Base-by-base conservation (phyloP, 2,888 invertebrate genomes). In the Saturnia pavonia region DNA sequence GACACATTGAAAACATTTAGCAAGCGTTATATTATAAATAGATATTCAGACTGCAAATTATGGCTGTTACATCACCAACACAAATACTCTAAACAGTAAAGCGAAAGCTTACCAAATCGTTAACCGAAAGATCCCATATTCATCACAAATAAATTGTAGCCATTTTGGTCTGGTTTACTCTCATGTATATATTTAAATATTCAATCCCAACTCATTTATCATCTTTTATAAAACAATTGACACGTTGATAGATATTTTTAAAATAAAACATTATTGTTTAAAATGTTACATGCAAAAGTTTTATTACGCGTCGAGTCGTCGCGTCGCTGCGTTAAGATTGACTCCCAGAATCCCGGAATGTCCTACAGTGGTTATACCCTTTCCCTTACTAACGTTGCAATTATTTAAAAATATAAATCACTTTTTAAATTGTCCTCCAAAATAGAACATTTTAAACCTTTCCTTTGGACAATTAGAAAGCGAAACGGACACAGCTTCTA, bases 41-140 rank as follows among this genome's bases (percentile, higher is more conserved):
- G 9, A 51, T n/a, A 67, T 9, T 42, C 12, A 65, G 77, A 79
- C 78, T 82, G 80, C 82, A 82, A 80, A 88, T 90, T 92, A 93
- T 93, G 93, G 93, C 92, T 85, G 93, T 94, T 92, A 94, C 93
- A 93, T 92, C 86, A 91, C 91, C 90, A 89, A 86, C 83, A 85
- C 80, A 85, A 85, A 85, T 83, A 82, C 81, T 78, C 85, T 75
- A 40, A 51, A 72, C 76, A 80, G 75, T 77, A 74, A 87, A 87
- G 87, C 86, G 19, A 76, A 88, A 88, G 84, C 87, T 81, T 77
- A 78, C n/a, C 79, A 83, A 78, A 78, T 79, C 74, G 68, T 71
- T 76, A 40, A 27, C 68, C 27, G 25, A 60, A 2, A 60, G 25
- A 60, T 2, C 25, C 25, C 14, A 60, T 14, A 27, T 6, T n/a